A percentile compares a stretch with the other conserved stretches of the same genome.
Evolutionary conservation across 1,140 invertebrate genomes (phyloP).

Genomic region (Procambarus clarkii): DNA sequence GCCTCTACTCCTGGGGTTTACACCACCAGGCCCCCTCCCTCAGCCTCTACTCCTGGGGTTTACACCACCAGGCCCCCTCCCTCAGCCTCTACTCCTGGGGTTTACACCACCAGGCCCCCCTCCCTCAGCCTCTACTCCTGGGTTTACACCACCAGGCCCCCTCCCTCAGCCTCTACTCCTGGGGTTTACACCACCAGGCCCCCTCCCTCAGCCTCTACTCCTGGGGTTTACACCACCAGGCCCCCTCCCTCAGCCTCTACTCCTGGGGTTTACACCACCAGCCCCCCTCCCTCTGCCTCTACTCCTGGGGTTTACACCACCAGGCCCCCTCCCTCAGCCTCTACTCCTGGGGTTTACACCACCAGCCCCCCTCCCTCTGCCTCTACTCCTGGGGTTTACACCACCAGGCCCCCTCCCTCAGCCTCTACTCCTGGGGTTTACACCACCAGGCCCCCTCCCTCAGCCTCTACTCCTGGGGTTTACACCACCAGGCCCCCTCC

Average conservation of each 20-base stretch:
- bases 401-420: neutral
- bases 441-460: neutral
- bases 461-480: neutral
- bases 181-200: neutral
- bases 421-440: neutral
- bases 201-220: neutral
- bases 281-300: neutral
- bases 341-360: neutral
- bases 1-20: no score
- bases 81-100: neutral
- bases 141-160: no score
- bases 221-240: no score
- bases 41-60: neutral
- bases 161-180: no score
- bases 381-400: no score
- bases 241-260: no score
- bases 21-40: neutral
- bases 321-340: neutral
- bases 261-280: no score
- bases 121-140: no score
- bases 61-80: neutral
- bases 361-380: neutral
- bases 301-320: neutral
- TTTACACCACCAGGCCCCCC: no score
- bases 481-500: no score